phyloP scores from a whole-genome alignment of 2,797 vertebrate genomes.

The Schizothorax lantsangensis region DNA sequence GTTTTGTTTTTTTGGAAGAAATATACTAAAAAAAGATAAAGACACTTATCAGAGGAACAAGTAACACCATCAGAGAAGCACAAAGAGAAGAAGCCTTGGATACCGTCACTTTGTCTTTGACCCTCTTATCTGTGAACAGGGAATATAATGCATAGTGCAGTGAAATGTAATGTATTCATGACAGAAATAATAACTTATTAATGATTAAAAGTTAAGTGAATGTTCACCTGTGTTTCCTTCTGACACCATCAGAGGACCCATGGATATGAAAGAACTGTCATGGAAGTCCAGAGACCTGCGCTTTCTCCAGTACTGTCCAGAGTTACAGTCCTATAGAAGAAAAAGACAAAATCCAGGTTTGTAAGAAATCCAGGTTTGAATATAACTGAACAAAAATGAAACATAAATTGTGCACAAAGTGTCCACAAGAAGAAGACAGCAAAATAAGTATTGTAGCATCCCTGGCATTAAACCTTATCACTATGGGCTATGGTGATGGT shows the following conservation, averaged over 20 bases:
- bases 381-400: not conserved
- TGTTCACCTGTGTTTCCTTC: conserved; percentile 23
- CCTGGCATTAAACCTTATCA: not conserved
- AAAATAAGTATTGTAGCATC: not conserved
- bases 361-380: not conserved
- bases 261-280: conserved; percentile 53
- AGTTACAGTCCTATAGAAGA: conserved; percentile 62
- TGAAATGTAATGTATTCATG: not conserved
- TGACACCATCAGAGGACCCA: conserved; percentile 57
- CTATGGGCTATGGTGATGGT: not conserved
- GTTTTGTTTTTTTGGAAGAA: too few species aligned
- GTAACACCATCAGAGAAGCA: not conserved
- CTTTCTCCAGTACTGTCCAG: conserved; percentile 28
- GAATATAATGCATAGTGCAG: not conserved
- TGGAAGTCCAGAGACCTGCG: conserved; percentile 32
- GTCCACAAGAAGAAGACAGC: not conserved
- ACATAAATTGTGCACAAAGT: not conserved
- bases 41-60: not conserved
- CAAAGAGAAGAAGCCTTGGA: not conserved
- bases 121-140: conserved; percentile 1
- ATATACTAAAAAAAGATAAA: not conserved
- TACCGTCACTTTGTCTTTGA: not conserved
- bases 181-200: not conserved
- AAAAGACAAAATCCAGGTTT: too few species aligned
- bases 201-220: not conserved